These are phyloP conservation scores for Kryptopterus vitreolus DNA, from an alignment of 2,797 vertebrate genomes.

Conservation along the genomic window DNA sequence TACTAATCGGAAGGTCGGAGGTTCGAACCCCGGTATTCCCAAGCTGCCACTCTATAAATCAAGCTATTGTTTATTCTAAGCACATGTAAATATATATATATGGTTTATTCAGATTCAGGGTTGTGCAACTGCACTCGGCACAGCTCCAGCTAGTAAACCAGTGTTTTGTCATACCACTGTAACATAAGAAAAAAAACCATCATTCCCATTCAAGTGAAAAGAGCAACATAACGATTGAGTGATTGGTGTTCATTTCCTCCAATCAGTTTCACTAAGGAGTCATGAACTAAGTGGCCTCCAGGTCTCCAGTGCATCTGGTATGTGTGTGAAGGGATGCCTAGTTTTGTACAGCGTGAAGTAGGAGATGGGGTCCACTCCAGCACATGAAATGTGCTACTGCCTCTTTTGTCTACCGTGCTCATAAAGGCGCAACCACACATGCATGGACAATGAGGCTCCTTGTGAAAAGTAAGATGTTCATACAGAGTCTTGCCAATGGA, in stretches of 20 bases:
- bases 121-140: not conserved
- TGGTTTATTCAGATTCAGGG: constrained; percentile 7
- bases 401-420: constrained; percentile 58
- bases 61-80: too few relatives aligned
- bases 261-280: constrained; percentile 51
- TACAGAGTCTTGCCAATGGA: constrained; percentile 55
- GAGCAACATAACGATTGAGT: constrained; percentile 22
- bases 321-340: constrained; percentile 47
- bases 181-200: constrained; percentile 5
- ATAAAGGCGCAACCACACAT: constrained; percentile 60
- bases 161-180: constrained; percentile 15
- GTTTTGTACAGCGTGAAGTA: constrained; percentile 38
- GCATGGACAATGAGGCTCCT: constrained; percentile 60
- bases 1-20: too few relatives aligned
- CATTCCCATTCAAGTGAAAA: constrained; percentile 4
- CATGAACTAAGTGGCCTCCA: constrained; percentile 52
- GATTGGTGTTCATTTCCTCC: constrained; percentile 46
- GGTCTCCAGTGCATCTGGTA: constrained; percentile 34
- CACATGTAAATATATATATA: not conserved
- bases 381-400: constrained; percentile 57
- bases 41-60: too few relatives aligned
- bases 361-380: constrained; percentile 47
- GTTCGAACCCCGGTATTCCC: too few relatives aligned
- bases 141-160: constrained; percentile 7
- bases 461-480: constrained; percentile 61